These are phyloP conservation scores for Polyommatus iphigenia DNA, from an alignment of 2,888 invertebrate genomes.

Conservation along the genomic window DNA sequence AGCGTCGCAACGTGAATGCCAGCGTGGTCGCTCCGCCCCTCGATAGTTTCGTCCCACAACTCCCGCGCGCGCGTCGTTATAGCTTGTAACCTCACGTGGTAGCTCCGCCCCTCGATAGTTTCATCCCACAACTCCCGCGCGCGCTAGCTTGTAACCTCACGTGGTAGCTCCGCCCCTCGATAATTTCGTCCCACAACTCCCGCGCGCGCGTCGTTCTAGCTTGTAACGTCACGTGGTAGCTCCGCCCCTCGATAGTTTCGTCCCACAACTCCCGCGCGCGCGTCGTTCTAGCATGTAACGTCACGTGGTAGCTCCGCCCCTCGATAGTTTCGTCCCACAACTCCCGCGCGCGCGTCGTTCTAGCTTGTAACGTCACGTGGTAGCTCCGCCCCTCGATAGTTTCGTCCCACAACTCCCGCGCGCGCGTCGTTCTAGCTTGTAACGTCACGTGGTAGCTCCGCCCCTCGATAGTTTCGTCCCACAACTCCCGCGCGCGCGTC, in stretches of 20 bases:
- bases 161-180: slow-evolving; percentile 35
- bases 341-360: too few relatives aligned
- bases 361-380: background rate
- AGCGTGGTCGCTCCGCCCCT: slow-evolving; percentile 36
- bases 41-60: background rate
- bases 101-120: slow-evolving; percentile 34
- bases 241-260: slow-evolving; percentile 34
- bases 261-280: too few relatives aligned
- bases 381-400: slow-evolving; percentile 34
- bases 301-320: slow-evolving; percentile 35
- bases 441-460: slow-evolving; percentile 32
- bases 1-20: slow-evolving; percentile 35
- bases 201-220: too few relatives aligned
- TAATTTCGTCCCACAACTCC: background rate
- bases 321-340: background rate
- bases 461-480: slow-evolving; percentile 18
- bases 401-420: too few relatives aligned
- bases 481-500: too few relatives aligned
- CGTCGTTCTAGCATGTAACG: too few relatives aligned
- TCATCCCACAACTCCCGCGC: too few relatives aligned
- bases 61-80: too few relatives aligned
- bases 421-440: too few relatives aligned
- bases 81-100: too few relatives aligned
- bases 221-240: slow-evolving; percentile 9
- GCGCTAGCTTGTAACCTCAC: background rate